Evolutionary conservation across 2,113 vertebrate species (phyloP).

Genomic region (Tragelaphus scriptus): DNA sequence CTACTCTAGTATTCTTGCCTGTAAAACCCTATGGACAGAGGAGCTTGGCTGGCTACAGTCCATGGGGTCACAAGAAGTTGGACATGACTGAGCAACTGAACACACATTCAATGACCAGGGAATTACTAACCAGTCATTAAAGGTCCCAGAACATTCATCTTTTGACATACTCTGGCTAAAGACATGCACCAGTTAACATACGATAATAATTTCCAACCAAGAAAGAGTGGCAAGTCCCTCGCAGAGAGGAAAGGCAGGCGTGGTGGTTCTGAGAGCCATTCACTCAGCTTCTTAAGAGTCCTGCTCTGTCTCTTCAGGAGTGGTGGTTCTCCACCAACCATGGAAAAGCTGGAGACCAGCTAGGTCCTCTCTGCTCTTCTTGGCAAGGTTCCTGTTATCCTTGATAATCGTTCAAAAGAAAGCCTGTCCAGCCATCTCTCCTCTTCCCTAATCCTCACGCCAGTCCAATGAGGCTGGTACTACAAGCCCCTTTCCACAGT

Average conservation of each 20-base stretch:
- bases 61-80: not conserved
- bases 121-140: slow-evolving; percentile 26
- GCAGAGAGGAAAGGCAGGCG: rapidly evolving
- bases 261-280: not conserved
- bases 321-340: not conserved
- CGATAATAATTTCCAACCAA: not conserved
- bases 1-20: too few species aligned
- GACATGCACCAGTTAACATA: not conserved
- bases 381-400: not conserved
- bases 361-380: not conserved
- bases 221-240: not conserved
- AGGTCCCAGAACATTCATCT: not conserved
- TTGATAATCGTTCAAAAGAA: not conserved
- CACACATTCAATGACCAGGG: slow-evolving; percentile 13
- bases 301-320: not conserved
- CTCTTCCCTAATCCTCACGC: not conserved
- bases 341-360: not conserved
- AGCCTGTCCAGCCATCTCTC: not conserved
- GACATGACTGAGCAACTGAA: not conserved
- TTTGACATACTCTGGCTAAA: slow-evolving; percentile 5
- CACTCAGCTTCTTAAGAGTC: not conserved
- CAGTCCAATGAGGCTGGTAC: rapidly evolving
- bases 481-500: not conserved
- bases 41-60: not conserved
- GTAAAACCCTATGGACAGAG: too few species aligned